Evolutionary conservation across 1,140 invertebrate genomes (phyloP), one percentile per base, ranked within the genome.

Genomic region (Sycophaga agraensis): DNA sequence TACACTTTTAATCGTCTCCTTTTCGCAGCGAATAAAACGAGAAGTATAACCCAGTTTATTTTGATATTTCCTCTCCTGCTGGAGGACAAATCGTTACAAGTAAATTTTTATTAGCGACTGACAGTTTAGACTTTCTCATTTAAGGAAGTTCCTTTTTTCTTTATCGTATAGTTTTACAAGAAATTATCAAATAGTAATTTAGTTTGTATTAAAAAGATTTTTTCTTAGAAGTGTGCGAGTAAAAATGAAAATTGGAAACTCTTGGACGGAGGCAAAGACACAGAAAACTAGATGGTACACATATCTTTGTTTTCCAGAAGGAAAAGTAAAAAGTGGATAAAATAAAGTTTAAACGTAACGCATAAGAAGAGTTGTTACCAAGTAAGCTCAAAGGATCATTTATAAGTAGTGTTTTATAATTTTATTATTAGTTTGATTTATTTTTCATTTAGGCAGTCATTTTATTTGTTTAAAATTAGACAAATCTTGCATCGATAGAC

Each of bases 251-350:
- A 39, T 42, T 48, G 34, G 24, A 56, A 34, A 48, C 43, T 37
- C 8, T 56, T 63, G 53, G 60, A 63, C 60, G 46, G 60, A 63
- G 60, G 51, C 53, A 63, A 53, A 63, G 53, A 63, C 39, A 53
- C 49, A 45, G 37, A 60, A 60, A 60, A 60, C n/a, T 53, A 40
- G 39, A 60, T 60, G 43, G 39, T 60, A 35, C 40, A 22, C 46
- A 26, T 39, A 58, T 7, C 11, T 59, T 49, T 26, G 14, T 37
- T 54, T 22, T 17, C 16, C 1, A 16, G 24, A 49, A 40, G 8
- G 4, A 40, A 58, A 58, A 16, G 2, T n/a, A 4, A 6, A 31
- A 31, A 31, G 11, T 31, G 22, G 19, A 40, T 40, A n/a, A 42
- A 40, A 40, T 26, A n/a, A 31, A 31, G 28, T 31, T 31, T 31